Percentiles rank a stretch among this genome's conserved stretches.
Evolutionary conservation across 2,113 vertebrate genomes (phyloP).

Genomic region (Bucco capensis): DNA sequence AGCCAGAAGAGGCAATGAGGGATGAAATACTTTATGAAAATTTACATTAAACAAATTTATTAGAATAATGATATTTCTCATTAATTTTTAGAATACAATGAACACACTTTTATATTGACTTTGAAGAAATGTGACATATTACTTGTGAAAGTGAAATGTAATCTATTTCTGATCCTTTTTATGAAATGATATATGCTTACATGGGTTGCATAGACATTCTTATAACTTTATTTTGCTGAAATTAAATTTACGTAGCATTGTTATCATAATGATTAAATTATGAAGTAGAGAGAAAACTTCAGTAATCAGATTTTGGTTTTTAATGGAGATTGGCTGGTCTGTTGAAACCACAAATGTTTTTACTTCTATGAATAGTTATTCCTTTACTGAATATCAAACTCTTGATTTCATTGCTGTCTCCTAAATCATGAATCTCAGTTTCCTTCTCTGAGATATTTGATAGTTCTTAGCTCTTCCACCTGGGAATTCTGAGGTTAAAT

Average conservation of each 20-base stretch:
- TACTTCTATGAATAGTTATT: background rate
- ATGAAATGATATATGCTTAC: background rate
- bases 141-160: background rate
- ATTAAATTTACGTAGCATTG: background rate
- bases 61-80: background rate
- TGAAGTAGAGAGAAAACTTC: background rate
- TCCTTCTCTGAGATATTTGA: background rate
- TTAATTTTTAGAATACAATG: background rate
- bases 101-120: background rate
- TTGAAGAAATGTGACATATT: background rate
- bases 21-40: background rate
- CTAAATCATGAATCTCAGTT: background rate
- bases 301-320: background rate
- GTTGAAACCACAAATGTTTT: background rate
- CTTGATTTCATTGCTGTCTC: background rate
- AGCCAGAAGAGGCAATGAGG: background rate
- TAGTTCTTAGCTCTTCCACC: background rate
- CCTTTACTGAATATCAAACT: background rate
- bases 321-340: constrained; percentile 10
- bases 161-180: background rate
- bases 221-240: constrained; percentile 13
- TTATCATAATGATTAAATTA: constrained; percentile 13
- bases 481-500: constrained; percentile 15
- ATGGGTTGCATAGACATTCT: background rate
- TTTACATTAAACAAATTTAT: background rate